These are phyloP conservation scores for Prionace glauca DNA, from an alignment of 2,797 vertebrate genomes.

Conservation along the genomic window DNA sequence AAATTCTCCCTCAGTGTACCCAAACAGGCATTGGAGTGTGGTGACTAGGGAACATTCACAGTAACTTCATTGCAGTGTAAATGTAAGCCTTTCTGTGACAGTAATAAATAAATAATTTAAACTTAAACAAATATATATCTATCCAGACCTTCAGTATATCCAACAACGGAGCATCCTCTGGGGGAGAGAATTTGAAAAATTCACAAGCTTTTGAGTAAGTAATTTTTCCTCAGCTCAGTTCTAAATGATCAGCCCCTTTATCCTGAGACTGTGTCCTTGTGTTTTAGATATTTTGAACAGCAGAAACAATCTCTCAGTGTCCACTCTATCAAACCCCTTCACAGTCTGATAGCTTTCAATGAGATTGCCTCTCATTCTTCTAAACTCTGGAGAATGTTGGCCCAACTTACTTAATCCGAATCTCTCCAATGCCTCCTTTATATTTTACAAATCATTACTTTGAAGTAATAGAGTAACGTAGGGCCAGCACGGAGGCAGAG, in stretches of 20 bases:
- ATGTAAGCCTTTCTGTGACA: too few species aligned
- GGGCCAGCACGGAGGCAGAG: too few species aligned
- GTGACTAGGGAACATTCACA: too few species aligned
- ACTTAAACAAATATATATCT: background rate
- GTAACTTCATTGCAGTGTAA: too few species aligned
- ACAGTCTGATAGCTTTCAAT: background rate
- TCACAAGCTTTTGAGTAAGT: background rate
- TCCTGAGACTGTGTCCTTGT: background rate
- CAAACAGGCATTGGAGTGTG: too few species aligned
- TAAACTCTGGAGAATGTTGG: background rate
- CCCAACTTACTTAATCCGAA: background rate
- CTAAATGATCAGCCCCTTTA: background rate
- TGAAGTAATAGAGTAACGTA: background rate
- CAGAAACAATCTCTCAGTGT: background rate
- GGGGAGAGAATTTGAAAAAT: background rate
- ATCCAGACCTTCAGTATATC: background rate
- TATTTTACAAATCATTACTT: background rate
- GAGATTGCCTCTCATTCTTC: background rate
- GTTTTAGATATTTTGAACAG: too few species aligned
- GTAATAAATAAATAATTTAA: too few species aligned
- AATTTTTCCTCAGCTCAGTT: background rate
- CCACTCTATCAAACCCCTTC: background rate
- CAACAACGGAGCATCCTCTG: background rate
- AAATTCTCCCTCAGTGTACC: too few species aligned
- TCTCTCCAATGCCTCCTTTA: background rate